Evolutionary conservation across 2,113 vertebrate genomes (phyloP).

Genomic region (Furnarius figulus): DNA sequence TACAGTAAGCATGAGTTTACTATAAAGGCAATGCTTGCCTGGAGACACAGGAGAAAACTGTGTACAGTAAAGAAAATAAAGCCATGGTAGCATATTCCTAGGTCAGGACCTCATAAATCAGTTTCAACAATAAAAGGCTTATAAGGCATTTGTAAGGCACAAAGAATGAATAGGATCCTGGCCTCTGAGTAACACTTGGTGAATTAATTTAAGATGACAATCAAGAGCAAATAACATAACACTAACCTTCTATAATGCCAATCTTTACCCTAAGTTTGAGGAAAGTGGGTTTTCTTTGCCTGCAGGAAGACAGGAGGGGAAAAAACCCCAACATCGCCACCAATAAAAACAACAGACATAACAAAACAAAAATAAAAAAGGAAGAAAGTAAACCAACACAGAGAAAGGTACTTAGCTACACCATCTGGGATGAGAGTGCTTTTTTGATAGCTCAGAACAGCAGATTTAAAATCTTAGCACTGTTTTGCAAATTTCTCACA

Average conservation of each 20-base stretch:
- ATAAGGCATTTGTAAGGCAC: background rate
- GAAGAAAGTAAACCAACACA: background rate
- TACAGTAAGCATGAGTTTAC: background rate
- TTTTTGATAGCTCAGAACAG: background rate
- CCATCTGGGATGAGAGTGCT: background rate
- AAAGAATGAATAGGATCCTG: background rate
- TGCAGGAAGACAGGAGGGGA: background rate
- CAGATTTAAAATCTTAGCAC: background rate
- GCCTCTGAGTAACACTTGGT: background rate
- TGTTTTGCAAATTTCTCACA: background rate
- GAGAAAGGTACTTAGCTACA: background rate
- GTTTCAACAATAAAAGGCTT: slow-evolving; percentile 26
- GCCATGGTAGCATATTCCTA: background rate
- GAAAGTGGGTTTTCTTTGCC: background rate
- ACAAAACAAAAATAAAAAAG: background rate
- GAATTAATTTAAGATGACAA: background rate
- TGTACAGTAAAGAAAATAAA: background rate
- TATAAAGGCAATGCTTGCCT: background rate
- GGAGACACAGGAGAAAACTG: background rate
- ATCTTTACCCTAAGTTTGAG: background rate
- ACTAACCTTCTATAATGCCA: background rate
- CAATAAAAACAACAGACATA: background rate
- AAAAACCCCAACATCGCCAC: background rate
- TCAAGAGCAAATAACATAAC: background rate
- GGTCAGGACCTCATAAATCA: background rate